Percentiles rank a stretch among this genome's conserved stretches.
These are phyloP conservation scores for Bathynomus jamesi DNA, from an alignment of 1,140 invertebrate species.

Conservation along the genomic window DNA sequence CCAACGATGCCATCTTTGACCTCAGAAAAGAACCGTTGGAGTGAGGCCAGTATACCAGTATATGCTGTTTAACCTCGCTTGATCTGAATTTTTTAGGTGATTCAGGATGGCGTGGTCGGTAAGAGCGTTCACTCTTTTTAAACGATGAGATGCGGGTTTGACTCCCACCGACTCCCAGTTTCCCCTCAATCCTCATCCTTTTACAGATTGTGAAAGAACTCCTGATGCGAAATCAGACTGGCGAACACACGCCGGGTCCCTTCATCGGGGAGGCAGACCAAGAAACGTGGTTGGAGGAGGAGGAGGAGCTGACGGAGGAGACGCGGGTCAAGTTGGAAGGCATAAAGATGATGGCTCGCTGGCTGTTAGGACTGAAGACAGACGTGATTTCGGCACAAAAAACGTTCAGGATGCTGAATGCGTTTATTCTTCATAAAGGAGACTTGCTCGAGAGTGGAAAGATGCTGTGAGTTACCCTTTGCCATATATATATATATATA, in stretches of 20 bases:
- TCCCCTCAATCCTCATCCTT: background rate
- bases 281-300: slow-evolving; percentile 65
- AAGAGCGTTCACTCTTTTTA: too few species aligned
- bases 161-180: too few species aligned
- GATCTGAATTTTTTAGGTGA: too few species aligned
- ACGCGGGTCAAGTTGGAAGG: slow-evolving; percentile 86
- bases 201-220: slow-evolving; percentile 75
- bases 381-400: slow-evolving; percentile 84
- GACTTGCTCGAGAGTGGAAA: slow-evolving; percentile 59
- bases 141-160: too few species aligned
- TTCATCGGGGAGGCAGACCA: background rate
- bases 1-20: too few species aligned
- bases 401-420: slow-evolving; percentile 84
- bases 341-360: slow-evolving; percentile 90
- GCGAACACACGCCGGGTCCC: slow-evolving; percentile 12
- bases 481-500: background rate
- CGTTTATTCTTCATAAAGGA: slow-evolving; percentile 80
- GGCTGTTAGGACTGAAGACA: slow-evolving; percentile 83
- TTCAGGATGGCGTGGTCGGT: too few species aligned
- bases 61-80: too few species aligned
- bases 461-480: slow-evolving; percentile 46
- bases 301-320: slow-evolving; percentile 80
- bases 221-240: slow-evolving; percentile 56
- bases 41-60: too few species aligned
- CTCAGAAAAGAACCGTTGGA: too few species aligned